Evolutionary conservation across 2,888 invertebrate genomes (phyloP).

Genomic region (Ornithoptera alexandrae): DNA sequence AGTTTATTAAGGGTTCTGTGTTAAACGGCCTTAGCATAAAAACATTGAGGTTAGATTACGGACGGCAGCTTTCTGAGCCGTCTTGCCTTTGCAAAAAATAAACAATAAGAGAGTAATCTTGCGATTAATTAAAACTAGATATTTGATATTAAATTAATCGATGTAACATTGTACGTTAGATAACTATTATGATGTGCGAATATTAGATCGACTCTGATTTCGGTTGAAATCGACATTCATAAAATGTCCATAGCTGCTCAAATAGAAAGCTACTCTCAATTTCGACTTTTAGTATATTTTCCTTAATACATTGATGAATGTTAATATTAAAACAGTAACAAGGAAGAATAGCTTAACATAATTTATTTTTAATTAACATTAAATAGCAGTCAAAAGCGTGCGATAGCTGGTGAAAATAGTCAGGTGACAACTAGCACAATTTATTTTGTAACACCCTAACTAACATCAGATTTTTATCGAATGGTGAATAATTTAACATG

Average conservation of each 20-base stretch:
- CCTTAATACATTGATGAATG: neutral
- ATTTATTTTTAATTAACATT: neutral
- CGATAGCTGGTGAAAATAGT: too few relatives aligned
- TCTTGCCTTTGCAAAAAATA: conserved; percentile 19
- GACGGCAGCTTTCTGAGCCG: conserved; percentile 27
- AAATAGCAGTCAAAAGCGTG: too few relatives aligned
- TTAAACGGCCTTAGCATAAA: conserved; percentile 16
- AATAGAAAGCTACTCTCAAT: too few relatives aligned
- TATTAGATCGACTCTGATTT: neutral
- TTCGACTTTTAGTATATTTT: neutral
- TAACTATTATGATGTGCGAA: neutral
- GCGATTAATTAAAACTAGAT: conserved; percentile 24
- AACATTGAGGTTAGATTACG: conserved; percentile 26
- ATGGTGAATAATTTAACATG: neutral
- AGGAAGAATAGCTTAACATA: neutral
- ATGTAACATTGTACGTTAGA: neutral
- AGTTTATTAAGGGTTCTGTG: neutral
- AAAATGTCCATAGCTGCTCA: neutral
- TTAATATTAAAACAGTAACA: neutral
- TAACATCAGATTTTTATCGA: neutral
- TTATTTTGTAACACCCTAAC: neutral
- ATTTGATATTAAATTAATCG: conserved; percentile 10
- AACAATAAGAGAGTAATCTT: conserved; percentile 10
- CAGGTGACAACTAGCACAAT: too few relatives aligned
- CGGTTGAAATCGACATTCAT: neutral